phyloP scores from a whole-genome alignment of 2,113 vertebrate genomes.

The Shinisaurus crocodilurus region DNA sequence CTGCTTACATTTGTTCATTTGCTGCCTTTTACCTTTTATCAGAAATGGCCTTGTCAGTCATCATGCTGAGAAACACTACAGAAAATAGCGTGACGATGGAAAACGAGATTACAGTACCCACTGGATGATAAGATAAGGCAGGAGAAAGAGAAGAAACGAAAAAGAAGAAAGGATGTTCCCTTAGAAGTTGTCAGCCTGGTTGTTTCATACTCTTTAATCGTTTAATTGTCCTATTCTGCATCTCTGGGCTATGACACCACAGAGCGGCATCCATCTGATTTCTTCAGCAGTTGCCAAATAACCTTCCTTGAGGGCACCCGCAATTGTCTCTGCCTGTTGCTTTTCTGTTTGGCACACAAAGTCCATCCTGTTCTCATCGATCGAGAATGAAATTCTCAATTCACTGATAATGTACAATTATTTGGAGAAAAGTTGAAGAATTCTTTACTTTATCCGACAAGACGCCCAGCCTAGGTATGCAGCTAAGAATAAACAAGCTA shows the following conservation, averaged over 20 bases:
- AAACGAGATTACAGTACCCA: constrained; percentile 20
- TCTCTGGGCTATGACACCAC: constrained; percentile 10
- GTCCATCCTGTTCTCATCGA: constrained; percentile 25
- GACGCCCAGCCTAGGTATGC: constrained; percentile 29
- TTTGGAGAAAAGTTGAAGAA: constrained; percentile 18
- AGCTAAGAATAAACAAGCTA: constrained; percentile 27
- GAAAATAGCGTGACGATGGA: constrained; percentile 18
- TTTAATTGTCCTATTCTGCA: constrained; percentile 1
- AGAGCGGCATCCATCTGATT: constrained; percentile 13
- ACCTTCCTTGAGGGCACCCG: constrained; percentile 1
- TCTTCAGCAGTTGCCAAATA: constrained; percentile 10
- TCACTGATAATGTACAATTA: constrained; percentile 16
- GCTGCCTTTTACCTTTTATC: constrained; percentile 8
- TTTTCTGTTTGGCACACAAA: constrained; percentile 36
- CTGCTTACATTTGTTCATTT: constrained; percentile 7
- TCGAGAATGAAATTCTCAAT: neutral
- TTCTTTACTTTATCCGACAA: constrained; percentile 10
- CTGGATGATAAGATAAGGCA: constrained; percentile 8
- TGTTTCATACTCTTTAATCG: constrained; percentile 30
- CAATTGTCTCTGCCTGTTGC: constrained; percentile 1
- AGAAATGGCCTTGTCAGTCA: constrained; percentile 1
- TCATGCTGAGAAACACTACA: constrained; percentile 29
- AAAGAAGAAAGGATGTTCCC: neutral
- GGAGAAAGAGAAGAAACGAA: neutral
- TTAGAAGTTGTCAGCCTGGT: neutral